A percentile compares a stretch with the other conserved stretches of the same genome.
Conservation (phyloP, 1,140 invertebrate species). For the Sesamia nonagrioides region DNA sequence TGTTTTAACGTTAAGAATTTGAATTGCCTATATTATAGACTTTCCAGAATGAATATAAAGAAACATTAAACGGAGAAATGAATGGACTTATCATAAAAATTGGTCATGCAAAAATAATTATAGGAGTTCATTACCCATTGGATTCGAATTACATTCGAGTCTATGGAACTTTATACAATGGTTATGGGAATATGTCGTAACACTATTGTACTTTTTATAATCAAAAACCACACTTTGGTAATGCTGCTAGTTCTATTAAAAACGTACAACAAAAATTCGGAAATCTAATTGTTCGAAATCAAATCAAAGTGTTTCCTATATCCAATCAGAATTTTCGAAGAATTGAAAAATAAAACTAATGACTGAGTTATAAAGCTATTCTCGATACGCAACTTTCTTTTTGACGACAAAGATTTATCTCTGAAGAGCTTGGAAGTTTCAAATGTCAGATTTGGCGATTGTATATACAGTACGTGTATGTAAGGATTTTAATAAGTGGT, state of each 20-base stretch:
- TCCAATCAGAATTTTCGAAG: too few species aligned
- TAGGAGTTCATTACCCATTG: background rate
- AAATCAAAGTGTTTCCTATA: too few species aligned
- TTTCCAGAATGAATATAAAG: background rate
- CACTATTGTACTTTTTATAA: conserved; percentile 16
- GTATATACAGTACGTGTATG: too few species aligned
- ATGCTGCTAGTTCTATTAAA: background rate
- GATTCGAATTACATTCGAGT: conserved; percentile 10
- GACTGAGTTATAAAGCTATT: too few species aligned
- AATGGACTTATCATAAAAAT: background rate
- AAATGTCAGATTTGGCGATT: background rate
- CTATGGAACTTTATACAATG: conserved; percentile 3
- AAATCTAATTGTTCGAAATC: background rate
- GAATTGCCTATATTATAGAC: too few species aligned
- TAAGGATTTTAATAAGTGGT: background rate
- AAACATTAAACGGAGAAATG: background rate
- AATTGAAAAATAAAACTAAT: too few species aligned
- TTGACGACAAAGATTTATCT: too few species aligned
- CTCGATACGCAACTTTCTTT: too few species aligned
- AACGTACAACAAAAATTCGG: background rate
- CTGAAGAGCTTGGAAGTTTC: too few species aligned
- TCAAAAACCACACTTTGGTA: background rate
- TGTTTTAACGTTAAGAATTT: too few species aligned
- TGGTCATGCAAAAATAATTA: conserved; percentile 1
- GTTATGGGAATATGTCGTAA: background rate